Base-by-base conservation (phyloP, 2,888 invertebrate species). In the Agriotes lineatus region DNA sequence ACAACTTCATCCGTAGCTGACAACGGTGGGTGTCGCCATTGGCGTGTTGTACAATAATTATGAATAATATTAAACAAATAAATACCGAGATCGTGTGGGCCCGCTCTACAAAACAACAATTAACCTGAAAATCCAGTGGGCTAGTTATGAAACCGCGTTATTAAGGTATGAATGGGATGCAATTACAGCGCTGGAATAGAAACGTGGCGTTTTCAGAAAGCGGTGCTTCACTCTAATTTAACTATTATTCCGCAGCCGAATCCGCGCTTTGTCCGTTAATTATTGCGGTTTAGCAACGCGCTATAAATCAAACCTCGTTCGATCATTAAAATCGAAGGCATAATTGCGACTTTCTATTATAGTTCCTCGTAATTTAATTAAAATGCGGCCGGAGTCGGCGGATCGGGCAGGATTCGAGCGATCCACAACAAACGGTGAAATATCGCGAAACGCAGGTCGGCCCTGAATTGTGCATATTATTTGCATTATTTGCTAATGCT, bases 51-150 rank as follows among this genome's bases (percentile, higher is more conserved):
- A 48, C 3, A 48, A 48, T 22, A 20, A 48, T 48, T 48, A 48
- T 12, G 48, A 48, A 48, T n/a, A 45, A 9, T 45, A 45, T 20
- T 22, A 48, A 48, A 48, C 25, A 48, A 48, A 48, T 22, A 48
- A 45, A 9, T 10, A 19, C 19, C n/a, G 1, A 9, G 12, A n/a
- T 48, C 14, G 22, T 48, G 48, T 48, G 48, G 48, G 48, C 25
- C 25, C 25, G 48, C 25, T 48, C 48, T 48, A 48, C 12, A 48
- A 48, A 48, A 48, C 20, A 48, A 48, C 48, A 48, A 48, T 48
- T 48, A 48, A 48, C 48, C 48, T 48, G n/a, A 48, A 48, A 20
- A 22, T 14, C 4, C 20, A 48, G 48, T 48, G 22, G 48, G 48
- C 25, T 48, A 22, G 22, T 48, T 48, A 48, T 22, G 48, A 48